Evolutionary conservation across 2,888 invertebrate genomes (phyloP).

Genomic region (Papilio elwesi): DNA sequence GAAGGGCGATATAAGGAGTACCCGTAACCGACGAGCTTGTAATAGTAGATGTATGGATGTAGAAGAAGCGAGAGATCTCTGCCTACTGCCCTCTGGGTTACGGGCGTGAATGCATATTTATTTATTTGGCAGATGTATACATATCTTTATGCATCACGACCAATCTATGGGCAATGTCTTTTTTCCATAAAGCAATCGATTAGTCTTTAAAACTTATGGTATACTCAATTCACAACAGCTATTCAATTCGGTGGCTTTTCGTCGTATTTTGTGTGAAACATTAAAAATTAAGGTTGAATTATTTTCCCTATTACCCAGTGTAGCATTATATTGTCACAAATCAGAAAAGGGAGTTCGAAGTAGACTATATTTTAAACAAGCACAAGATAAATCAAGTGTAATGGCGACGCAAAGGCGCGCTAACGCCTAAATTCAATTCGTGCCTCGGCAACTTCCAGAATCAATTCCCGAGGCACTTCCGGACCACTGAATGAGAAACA

Average conservation of each 20-base stretch:
- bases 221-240: background rate
- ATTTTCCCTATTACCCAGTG: background rate
- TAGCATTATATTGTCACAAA: background rate
- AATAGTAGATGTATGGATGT: too few species aligned
- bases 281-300: background rate
- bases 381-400: constrained; percentile 29
- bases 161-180: too few species aligned
- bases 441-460: constrained; percentile 36
- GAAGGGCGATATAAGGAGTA: too few species aligned
- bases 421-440: constrained; percentile 34
- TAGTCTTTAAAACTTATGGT: too few species aligned
- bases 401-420: constrained; percentile 4
- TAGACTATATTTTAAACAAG: constrained; percentile 6
- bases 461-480: constrained; percentile 34
- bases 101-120: too few species aligned
- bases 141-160: too few species aligned
- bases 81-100: too few species aligned
- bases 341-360: background rate
- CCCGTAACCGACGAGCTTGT: too few species aligned
- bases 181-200: too few species aligned
- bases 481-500: constrained; percentile 19
- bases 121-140: too few species aligned
- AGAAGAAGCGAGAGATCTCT: too few species aligned
- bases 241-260: background rate
- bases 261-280: background rate